Base-by-base conservation (phyloP, 2,113 vertebrate species). In the Megaceryle maxima region DNA sequence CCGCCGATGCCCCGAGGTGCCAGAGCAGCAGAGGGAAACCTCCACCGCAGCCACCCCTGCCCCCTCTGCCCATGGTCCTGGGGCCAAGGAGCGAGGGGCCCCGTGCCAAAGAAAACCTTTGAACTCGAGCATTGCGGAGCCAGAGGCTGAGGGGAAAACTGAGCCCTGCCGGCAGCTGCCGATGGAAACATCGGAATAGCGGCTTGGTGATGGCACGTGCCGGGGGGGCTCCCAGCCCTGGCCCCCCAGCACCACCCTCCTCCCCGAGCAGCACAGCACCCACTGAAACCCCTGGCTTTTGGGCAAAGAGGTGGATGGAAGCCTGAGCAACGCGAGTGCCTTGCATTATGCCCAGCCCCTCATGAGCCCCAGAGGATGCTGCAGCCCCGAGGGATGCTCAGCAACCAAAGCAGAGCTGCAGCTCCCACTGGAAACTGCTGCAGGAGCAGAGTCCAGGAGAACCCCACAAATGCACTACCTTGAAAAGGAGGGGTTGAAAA, bases 31-130 rank as follows among this genome's bases (percentile, higher is more conserved):
- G 29, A 56, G 13, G 39, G 24, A 74, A 55, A 87, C 10, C 43
- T 19, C 62, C 2, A 3, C 74, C 3, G 1, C 2, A 17, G 77
- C 73, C 5, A 0, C 48, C 83, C 60, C 56, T 76, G 43, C 37
- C 60, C 75, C 78, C 39, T 73, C 51, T 11, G 18, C 43, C 62
- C 48, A 4, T 10, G 25, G 68, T 37, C n/a, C 67, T 3, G 13
- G 33, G 83, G 79, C 67, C 0, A n/a, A 84, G 80, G 77, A 95
- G 48, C 4, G 19, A 89, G 90, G 50, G 94, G 95, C 86, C 19
- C 77, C 1, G 1, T 73, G 95, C 80, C 96, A 96, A 95, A 92
- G 74, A 94, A 97, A 97, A 96, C 83, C 83, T 95, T 80, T 89
- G 95, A 95, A 89, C 91, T 89, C 9, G 2, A 95, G 95, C 70